Base-by-base conservation (phyloP, 1,140 invertebrate species). In the Drosophila sucinea region DNA sequence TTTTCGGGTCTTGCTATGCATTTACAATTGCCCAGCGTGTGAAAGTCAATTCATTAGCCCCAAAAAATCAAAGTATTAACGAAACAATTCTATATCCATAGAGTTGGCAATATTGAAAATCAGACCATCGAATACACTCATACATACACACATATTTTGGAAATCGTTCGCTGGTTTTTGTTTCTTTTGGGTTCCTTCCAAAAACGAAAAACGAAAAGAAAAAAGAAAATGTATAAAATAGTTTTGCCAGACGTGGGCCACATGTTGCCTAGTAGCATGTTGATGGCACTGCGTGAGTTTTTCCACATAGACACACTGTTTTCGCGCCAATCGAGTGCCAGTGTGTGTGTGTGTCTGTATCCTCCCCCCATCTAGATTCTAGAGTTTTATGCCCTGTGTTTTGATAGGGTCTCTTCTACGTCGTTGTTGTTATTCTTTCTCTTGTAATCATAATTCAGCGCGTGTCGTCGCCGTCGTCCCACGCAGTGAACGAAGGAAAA, bases 381-480 rank as follows among this genome's bases (percentile, higher is more conserved):
- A 32, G 27, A 74, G 78, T 89, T 89, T 80, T 78, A 83, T 89
- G 84, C 67, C 51, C 56, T 89, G 73, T 89, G 73, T 76, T 87
- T 87, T 80, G 60, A 89, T 73, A 62, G 54, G 66, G 67, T 35
- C 32, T 57, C 11, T 11, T 4, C 44, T 51, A 27, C 8, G 33
- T 35, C 2, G 44, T 33, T 79, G 51, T 70, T 83, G 60, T 58
- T 77, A 64, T 57, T 38, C 35, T 38, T 62, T 40, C 27, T 38
- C 67, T 60, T 77, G 75, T 77, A 83, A 87, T 82, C 79, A 87
- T 89, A 89, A 89, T 83, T 87, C 79, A 89, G 62, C 67, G 76
- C 73, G 76, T 82, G 83, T 79, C 78, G 70, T 74, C 80, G 83
- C 70, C 78, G 67, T 74, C 75, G 73, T 69, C 55, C 56, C 60